Conservation (phyloP, 2,113 vertebrate species). For the Lontra canadensis region DNA sequence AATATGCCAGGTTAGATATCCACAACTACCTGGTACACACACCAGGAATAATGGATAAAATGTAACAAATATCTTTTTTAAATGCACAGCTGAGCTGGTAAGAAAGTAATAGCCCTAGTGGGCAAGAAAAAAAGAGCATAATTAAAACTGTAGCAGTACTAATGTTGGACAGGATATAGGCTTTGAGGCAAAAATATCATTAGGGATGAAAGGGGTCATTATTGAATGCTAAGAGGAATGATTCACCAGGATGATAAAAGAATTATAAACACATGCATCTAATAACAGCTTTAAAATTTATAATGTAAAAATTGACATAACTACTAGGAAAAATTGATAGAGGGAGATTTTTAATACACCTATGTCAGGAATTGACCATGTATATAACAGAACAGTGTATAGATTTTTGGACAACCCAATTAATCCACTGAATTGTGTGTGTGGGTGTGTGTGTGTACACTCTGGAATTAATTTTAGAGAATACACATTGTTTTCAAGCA, state of each 20-base stretch:
- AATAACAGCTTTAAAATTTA: constrained; percentile 44
- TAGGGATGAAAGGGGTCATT: constrained; percentile 23
- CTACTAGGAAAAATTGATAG: neutral
- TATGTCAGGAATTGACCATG: constrained; percentile 25
- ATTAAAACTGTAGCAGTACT: constrained; percentile 15
- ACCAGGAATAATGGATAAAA: constrained; percentile 41
- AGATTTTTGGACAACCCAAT: neutral
- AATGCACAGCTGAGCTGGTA: constrained; percentile 26
- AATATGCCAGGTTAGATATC: neutral
- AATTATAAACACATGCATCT: neutral
- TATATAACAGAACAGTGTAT: constrained; percentile 27
- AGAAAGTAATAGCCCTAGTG: neutral
- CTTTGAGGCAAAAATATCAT: constrained; percentile 44
- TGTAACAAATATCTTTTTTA: constrained; percentile 13
- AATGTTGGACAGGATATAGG: neutral
- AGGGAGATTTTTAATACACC: constrained; percentile 14
- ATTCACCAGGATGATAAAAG: constrained; percentile 15
- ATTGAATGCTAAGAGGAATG: constrained; percentile 36
- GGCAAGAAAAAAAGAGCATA: neutral
- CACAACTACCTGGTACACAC: neutral
- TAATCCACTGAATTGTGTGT: neutral
- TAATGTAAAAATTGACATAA: constrained; percentile 38
- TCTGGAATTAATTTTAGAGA: constrained; percentile 42
- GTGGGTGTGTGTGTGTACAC: neutral
- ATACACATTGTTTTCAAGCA: constrained; percentile 28